Base-by-base conservation (phyloP, 2,888 invertebrate species). In the Hirtodrosophila trivittata region DNA sequence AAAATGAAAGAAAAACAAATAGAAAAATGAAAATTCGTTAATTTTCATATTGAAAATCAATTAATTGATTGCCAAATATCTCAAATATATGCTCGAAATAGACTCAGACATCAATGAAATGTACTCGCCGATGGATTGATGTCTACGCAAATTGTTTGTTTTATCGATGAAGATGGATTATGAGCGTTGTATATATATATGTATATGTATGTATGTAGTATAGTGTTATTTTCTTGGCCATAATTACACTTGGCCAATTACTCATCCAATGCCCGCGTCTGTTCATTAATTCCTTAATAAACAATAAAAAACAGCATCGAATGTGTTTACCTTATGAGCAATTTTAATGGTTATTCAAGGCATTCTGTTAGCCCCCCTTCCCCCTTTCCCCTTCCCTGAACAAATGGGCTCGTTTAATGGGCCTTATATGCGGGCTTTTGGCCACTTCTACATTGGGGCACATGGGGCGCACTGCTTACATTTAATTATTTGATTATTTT, bases 81-180 rank as follows among this genome's bases (percentile, higher is more conserved):
- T 55, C 41, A 51, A 42, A 65, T 45, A 33, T 12, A 39, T 12
- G 43, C 50, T 16, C n/a, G 45, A 51, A 54, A 62, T 66, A 59
- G 47, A 35, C 39, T 45, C 55, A 38, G 13, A 71, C 62, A 66
- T 70, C 71, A 71, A 71, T 67, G 69, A 69, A 77, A 84, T 81
- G 42, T 55, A 77, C 68, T 68, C 57, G 77, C 14, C 65, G 71
- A 83, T 66, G 69, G 81, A 83, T 83, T 85, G 85, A 86, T 86
- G 70, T 73, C 64, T 66, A 42, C 42, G 66, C 62, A 74, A 71
- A 69, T 75, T 87, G 81, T 74, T 76, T 86, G 81, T 64, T 74
- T 70, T 74, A 87, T 78, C 74, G 87, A 83, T 75, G 83, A 86
- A 86, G 87, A 85, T 76, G 76, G 85, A 85, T 85, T 86, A 86